Evolutionary conservation across 1,140 invertebrate species (phyloP).

Genomic region (Centruroides sculpturatus): DNA sequence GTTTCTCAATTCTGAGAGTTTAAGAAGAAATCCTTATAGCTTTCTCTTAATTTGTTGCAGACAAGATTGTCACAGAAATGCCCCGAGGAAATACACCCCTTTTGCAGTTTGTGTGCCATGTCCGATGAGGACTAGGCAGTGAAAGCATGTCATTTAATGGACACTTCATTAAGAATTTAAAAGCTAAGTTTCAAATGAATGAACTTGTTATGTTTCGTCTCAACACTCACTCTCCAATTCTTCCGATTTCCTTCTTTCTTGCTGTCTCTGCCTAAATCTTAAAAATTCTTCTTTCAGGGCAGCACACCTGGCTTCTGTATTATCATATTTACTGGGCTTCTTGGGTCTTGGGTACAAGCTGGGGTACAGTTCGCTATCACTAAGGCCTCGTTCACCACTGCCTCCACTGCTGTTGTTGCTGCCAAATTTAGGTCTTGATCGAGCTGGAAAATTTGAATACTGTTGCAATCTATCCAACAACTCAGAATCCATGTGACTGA

Average conservation of each 20-base stretch:
- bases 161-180: too few species aligned
- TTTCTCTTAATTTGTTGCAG: too few species aligned
- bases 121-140: too few species aligned
- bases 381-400: conserved; percentile 23
- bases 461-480: conserved; percentile 23
- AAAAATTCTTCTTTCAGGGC: conserved; percentile 93
- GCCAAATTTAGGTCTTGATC: conserved; percentile 6
- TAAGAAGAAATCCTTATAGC: too few species aligned
- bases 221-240: conserved; percentile 25
- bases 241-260: conserved; percentile 36
- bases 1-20: too few species aligned
- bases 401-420: neutral
- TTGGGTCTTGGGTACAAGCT: conserved; percentile 21
- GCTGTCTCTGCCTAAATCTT: conserved; percentile 75
- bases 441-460: conserved; percentile 8
- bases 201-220: neutral
- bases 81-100: too few species aligned
- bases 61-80: too few species aligned
- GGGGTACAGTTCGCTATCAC: conserved; percentile 29
- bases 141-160: too few species aligned
- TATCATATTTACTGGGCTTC: conserved; percentile 44
- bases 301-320: conserved; percentile 60
- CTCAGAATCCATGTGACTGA: conserved; percentile 26
- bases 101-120: too few species aligned
- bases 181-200: too few species aligned